Conservation (phyloP, 2,888 invertebrate genomes). For the Operophtera brumata region DNA sequence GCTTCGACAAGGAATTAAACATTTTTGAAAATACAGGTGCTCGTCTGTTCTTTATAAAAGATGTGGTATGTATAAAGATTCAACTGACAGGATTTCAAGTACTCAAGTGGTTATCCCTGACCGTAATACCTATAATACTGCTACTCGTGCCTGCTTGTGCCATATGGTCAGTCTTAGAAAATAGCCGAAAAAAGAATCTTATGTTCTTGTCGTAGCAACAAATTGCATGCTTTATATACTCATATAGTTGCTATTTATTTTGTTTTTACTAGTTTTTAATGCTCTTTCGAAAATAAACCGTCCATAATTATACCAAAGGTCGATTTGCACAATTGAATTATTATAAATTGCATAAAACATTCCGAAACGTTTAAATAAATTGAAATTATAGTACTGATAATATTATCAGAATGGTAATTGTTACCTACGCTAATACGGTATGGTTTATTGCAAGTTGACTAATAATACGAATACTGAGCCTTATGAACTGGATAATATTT, state of each 20-base stretch:
- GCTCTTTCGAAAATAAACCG: conserved; percentile 8
- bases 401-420: too few species aligned
- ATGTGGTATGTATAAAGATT: conserved; percentile 1
- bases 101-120: conserved; percentile 17
- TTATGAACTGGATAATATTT: background rate
- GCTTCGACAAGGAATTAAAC: conserved; percentile 15
- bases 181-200: background rate
- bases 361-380: conserved; percentile 7
- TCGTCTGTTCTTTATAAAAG: background rate
- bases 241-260: conserved; percentile 2
- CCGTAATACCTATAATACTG: conserved; percentile 12
- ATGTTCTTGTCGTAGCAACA: conserved; percentile 22
- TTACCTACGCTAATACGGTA: background rate
- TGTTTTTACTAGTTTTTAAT: conserved; percentile 1
- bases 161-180: background rate
- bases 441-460: background rate
- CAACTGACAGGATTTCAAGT: conserved; percentile 8
- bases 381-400: background rate
- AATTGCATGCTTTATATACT: conserved; percentile 13
- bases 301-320: conserved; percentile 2
- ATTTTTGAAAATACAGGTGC: background rate
- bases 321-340: conserved; percentile 36
- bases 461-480: too few species aligned
- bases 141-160: conserved; percentile 1
- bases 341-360: background rate